phyloP scores from a whole-genome alignment of 2,888 invertebrate species.

The Aplocera efformata region DNA sequence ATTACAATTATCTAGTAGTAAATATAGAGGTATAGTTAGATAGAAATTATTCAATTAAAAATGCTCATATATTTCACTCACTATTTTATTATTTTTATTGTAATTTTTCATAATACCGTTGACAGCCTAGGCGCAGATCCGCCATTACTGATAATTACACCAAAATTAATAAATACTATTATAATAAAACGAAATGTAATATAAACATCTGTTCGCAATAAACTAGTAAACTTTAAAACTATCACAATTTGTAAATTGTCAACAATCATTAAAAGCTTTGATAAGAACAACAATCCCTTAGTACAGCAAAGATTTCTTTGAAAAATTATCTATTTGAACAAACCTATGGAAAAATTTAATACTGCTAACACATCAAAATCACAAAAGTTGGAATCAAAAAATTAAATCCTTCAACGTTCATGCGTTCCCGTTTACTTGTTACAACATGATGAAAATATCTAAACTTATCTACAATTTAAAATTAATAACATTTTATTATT shows the following conservation, averaged over 20 bases:
- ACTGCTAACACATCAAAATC: slow-evolving; percentile 54
- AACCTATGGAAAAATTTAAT: slow-evolving; percentile 38
- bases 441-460: slow-evolving; percentile 73
- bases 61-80: slow-evolving; percentile 49
- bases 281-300: slow-evolving; percentile 56
- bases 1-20: too few species aligned
- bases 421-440: slow-evolving; percentile 39
- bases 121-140: slow-evolving; percentile 49
- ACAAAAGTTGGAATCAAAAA: slow-evolving; percentile 30
- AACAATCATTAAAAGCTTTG: slow-evolving; percentile 73
- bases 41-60: too few species aligned
- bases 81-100: slow-evolving; percentile 80
- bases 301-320: slow-evolving; percentile 28
- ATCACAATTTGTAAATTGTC: slow-evolving; percentile 52
- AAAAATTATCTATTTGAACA: slow-evolving; percentile 26
- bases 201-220: slow-evolving; percentile 32
- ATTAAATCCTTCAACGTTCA: slow-evolving; percentile 32
- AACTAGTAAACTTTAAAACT: slow-evolving; percentile 34
- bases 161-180: slow-evolving; percentile 25
- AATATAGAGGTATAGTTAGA: too few species aligned
- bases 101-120: slow-evolving; percentile 77
- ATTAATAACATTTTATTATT: slow-evolving; percentile 72
- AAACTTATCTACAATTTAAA: slow-evolving; percentile 71
- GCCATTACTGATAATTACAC: slow-evolving; percentile 47
- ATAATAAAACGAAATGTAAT: slow-evolving; percentile 19